phyloP scores from a whole-genome alignment of 1,140 invertebrate genomes.

The Caenorhabditis remanei region DNA sequence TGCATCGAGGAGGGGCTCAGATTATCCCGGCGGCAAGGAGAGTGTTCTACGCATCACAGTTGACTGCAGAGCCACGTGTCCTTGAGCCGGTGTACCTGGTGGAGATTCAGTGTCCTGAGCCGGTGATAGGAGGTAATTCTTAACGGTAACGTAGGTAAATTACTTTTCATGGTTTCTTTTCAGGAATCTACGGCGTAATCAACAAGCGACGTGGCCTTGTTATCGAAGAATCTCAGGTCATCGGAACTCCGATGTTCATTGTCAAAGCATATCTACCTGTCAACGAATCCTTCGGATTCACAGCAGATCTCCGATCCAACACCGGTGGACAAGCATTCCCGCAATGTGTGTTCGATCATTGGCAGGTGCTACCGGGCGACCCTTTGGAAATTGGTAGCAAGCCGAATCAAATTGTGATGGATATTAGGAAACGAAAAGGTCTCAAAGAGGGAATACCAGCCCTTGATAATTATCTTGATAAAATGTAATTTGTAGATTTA shows the following conservation, averaged over 20 bases:
- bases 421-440: conserved; percentile 98
- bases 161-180: background rate
- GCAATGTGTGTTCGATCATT: conserved; percentile 99
- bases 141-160: background rate
- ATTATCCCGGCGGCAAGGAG: conserved; percentile 99
- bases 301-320: conserved; percentile 95
- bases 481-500: conserved; percentile 75
- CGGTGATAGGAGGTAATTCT: conserved; percentile 79
- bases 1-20: conserved; percentile 99
- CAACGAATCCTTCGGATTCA: conserved; percentile 99
- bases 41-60: conserved; percentile 92
- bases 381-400: conserved; percentile 86
- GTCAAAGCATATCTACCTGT: conserved; percentile 98
- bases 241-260: conserved; percentile 97
- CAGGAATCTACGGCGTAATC: conserved; percentile 84
- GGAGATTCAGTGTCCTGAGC: conserved; percentile 97
- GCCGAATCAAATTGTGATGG: conserved; percentile 84
- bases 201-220: conserved; percentile 96
- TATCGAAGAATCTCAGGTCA: conserved; percentile 89
- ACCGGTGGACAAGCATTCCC: conserved; percentile 99
- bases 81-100: conserved; percentile 99
- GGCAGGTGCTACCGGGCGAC: conserved; percentile 96
- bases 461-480: conserved; percentile 88
- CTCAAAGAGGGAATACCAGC: conserved; percentile 96
- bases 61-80: conserved; percentile 91